Percentiles rank a stretch among this genome's conserved stretches.
Conservation (phyloP, 2,888 invertebrate species). For the Ichneumoninae sp. region DNA sequence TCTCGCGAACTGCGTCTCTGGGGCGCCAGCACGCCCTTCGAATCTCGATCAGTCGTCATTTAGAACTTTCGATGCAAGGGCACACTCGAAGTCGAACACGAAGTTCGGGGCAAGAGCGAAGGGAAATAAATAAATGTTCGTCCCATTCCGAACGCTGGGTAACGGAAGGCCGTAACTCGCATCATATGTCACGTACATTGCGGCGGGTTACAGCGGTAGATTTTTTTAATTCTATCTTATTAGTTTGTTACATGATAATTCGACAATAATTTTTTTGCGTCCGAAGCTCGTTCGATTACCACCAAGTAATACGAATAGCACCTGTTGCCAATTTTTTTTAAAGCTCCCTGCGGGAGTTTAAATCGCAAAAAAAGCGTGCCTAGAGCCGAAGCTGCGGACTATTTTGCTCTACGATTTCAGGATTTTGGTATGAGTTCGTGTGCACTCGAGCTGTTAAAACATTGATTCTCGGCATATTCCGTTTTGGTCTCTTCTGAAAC, state of each 20-base stretch:
- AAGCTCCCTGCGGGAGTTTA: no score
- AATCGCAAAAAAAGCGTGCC: no score
- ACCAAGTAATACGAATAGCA: no score
- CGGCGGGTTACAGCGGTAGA: not conserved
- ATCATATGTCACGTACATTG: not conserved
- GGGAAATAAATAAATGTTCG: not conserved
- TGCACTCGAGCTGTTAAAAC: not conserved
- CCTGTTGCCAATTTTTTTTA: no score
- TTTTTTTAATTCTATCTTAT: not conserved
- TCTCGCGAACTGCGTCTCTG: slow-evolving; percentile 9
- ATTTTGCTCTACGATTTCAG: no score
- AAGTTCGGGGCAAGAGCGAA: not conserved
- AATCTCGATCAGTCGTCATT: slow-evolving; percentile 53
- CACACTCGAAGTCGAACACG: not conserved
- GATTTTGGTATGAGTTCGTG: no score
- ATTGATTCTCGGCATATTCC: not conserved
- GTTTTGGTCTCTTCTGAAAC: not conserved
- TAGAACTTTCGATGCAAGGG: slow-evolving; percentile 10
- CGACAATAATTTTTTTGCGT: not conserved
- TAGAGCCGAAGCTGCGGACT: no score
- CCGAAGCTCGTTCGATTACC: no score
- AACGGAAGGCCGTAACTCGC: not conserved
- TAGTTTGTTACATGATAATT: not conserved
- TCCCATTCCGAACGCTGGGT: not conserved
- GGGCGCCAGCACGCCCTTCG: not conserved